Base-by-base conservation (phyloP, 1,140 invertebrate genomes). In the Diachasmimorpha longicaudata region DNA sequence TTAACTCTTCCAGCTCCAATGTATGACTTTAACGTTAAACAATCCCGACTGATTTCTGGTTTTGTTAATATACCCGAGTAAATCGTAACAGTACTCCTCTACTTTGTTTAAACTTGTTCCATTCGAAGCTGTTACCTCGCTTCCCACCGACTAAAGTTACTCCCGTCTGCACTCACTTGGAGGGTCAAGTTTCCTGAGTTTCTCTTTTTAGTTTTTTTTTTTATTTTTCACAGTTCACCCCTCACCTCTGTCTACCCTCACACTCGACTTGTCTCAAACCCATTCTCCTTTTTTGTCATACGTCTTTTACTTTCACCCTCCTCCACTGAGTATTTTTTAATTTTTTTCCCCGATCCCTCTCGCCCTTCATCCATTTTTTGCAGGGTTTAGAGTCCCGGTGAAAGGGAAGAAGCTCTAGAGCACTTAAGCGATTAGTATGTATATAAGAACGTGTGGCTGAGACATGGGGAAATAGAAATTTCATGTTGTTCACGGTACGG, bases 371-470 rank as follows among this genome's bases (percentile, higher is more conserved):
- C 16, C 37, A 44, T 69, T 70, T 70, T 75, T 19, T 14, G 14
- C 16, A 42, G 44, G 16, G 14, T 39, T 66, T 42, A 37, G 39
- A 11, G 66, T 70, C 46, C 23, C 52, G 25, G 11, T 66, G 31
- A 72, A 71, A 66, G 69, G 58, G 42, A 67, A 72, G 69, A 72
- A 76, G 16, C 70, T 76, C 46, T 23, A 72, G 37, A 58, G 63
- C 58, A 72, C 70, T 72, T 55, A 68, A 73, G 70, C 70, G 75
- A 77, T 77, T 77, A 77, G 70, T 69, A 72, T 46, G 19, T 77
- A 72, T 16, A n/a, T 48, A 39, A 55, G 67, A 23, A 52, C 16
- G 23, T 19, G 21, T 39, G n/a, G 52, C 19, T 19, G 46, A 52
- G 16, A 36, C 44, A 23, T 39, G 36, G 3, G n/a, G 36, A 37